A percentile compares a stretch with the other conserved stretches of the same genome.
Conservation (phyloP, 2,797 vertebrate genomes). For the Syngnathus rostellatus region DNA sequence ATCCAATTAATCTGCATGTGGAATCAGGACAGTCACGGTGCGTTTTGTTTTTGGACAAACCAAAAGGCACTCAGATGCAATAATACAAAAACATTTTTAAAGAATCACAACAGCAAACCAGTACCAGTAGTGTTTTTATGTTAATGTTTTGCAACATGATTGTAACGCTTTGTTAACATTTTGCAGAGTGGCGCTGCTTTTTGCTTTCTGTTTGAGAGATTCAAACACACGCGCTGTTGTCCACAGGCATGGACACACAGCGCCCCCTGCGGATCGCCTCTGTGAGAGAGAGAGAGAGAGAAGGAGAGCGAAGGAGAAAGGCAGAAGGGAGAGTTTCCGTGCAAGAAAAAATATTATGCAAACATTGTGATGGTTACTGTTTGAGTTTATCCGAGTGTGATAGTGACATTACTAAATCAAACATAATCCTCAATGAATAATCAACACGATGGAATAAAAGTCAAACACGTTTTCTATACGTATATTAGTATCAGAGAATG, state of each 20-base stretch:
- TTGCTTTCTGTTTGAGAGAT: constrained; percentile 14
- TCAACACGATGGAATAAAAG: neutral
- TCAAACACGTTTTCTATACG: neutral
- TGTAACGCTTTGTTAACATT: no score
- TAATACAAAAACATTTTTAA: no score
- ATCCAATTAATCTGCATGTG: no score
- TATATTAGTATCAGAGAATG: neutral
- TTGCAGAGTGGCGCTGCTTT: constrained; percentile 11
- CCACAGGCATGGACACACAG: constrained; percentile 52
- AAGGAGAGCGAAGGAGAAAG: neutral
- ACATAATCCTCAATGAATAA: neutral
- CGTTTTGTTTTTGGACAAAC: neutral
- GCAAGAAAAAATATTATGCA: neutral
- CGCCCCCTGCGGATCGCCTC: constrained; percentile 62
- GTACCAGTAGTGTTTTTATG: neutral
- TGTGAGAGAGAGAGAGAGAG: neutral
- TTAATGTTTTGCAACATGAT: neutral
- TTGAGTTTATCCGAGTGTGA: neutral
- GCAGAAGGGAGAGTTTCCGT: neutral
- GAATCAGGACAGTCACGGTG: neutral
- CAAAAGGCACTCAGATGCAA: neutral
- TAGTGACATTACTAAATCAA: neutral
- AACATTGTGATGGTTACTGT: neutral
- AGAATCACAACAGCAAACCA: no score
- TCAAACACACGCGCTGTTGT: neutral